Percentiles rank a stretch among this genome's conserved stretches.
These are phyloP conservation scores for Caloenas nicobarica DNA, from an alignment of 2,113 vertebrate species.

Conservation along the genomic window DNA sequence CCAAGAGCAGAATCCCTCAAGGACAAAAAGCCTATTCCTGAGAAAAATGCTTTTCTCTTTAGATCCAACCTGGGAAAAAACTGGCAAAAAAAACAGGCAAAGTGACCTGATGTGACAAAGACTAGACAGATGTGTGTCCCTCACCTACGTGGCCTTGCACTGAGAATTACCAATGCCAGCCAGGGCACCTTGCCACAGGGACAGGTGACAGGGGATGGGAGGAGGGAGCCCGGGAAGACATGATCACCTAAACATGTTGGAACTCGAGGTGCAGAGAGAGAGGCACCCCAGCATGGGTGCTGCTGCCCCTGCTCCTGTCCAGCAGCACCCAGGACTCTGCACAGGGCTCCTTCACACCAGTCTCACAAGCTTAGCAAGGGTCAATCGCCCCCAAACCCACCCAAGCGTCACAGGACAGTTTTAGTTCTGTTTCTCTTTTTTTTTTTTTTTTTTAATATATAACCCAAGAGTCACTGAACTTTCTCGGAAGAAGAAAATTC, in stretches of 20 bases:
- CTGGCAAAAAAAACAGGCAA: not conserved
- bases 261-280: not conserved
- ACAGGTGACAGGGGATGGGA: not conserved
- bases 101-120: not conserved
- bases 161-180: fast-evolving
- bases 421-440: not conserved
- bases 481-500: not conserved
- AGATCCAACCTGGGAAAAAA: conserved; percentile 9
- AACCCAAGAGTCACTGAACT: not conserved
- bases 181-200: not conserved
- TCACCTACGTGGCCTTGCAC: not conserved
- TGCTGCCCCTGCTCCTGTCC: not conserved
- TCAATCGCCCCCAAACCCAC: not conserved
- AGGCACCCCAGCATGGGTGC: not conserved
- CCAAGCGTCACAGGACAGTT: not conserved
- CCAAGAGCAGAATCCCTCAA: conserved; percentile 35
- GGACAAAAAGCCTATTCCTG: conserved; percentile 46
- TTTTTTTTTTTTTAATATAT: not conserved
- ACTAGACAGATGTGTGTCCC: not conserved
- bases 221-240: not conserved
- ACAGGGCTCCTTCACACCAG: not conserved
- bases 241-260: not conserved
- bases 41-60: conserved; percentile 17
- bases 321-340: not conserved
- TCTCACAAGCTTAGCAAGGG: not conserved